These are phyloP conservation scores for Peromyscus melanophrys DNA, from an alignment of 2,797 vertebrate genomes.

Conservation along the genomic window DNA sequence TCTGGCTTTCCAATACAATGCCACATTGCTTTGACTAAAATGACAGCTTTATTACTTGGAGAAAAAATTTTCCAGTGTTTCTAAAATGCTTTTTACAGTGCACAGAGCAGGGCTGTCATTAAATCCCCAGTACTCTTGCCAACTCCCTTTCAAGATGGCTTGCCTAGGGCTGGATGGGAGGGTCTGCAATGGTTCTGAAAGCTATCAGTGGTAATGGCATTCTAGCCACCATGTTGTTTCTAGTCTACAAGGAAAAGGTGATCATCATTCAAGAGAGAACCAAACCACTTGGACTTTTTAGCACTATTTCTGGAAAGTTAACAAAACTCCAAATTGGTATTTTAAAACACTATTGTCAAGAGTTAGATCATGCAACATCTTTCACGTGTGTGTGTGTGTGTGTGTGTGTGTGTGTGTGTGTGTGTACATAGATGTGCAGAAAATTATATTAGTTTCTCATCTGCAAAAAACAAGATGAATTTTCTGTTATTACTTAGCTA, in stretches of 20 bases:
- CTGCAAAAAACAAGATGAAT: not conserved
- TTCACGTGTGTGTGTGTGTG: not conserved
- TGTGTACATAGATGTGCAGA: not conserved
- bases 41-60: slow-evolving; percentile 70
- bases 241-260: slow-evolving; percentile 37
- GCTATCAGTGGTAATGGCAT: slow-evolving; percentile 32
- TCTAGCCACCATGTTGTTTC: slow-evolving; percentile 53
- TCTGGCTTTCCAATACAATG: slow-evolving; percentile 41
- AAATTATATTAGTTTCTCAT: slow-evolving; percentile 11
- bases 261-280: slow-evolving; percentile 54
- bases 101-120: slow-evolving; percentile 63
- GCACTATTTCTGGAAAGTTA: slow-evolving; percentile 49
- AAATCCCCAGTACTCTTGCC: slow-evolving; percentile 54
- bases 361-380: not conserved
- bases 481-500: not conserved
- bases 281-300: slow-evolving; percentile 3
- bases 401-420: not conserved
- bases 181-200: slow-evolving; percentile 57
- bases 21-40: slow-evolving; percentile 58
- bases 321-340: slow-evolving; percentile 4
- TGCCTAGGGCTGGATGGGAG: slow-evolving; percentile 60
- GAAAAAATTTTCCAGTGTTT: slow-evolving; percentile 61
- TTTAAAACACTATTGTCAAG: not conserved
- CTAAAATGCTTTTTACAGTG: slow-evolving; percentile 67
- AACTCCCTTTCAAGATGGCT: slow-evolving; percentile 65